Evolutionary conservation across 2,113 vertebrate species (phyloP).

Genomic region (Salvator merianae): DNA sequence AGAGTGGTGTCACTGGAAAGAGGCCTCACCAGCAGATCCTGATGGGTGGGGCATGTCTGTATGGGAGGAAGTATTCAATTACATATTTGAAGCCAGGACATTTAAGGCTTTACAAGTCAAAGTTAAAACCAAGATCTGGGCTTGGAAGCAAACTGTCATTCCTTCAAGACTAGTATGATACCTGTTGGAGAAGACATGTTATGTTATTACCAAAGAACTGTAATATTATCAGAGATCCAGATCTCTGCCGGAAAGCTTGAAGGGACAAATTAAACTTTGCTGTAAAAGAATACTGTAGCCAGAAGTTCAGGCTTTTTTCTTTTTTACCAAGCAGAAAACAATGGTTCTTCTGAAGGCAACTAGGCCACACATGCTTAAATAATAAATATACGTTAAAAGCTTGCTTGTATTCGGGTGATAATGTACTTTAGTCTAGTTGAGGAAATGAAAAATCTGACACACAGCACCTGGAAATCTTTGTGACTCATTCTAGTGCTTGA

Average conservation of each 20-base stretch:
- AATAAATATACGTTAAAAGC: constrained; percentile 58
- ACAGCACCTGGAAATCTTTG: constrained; percentile 70
- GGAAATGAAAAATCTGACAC: constrained; percentile 70
- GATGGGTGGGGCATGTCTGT: no score
- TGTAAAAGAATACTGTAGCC: constrained; percentile 9
- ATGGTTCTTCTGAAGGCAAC: constrained; percentile 13
- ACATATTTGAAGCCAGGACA: no score
- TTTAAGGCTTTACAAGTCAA: no score
- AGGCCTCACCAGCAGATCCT: no score
- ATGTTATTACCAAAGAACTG: no score
- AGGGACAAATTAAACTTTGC: neutral
- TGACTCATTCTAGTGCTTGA: constrained; percentile 59
- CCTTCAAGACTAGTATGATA: no score
- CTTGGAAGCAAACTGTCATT: no score
- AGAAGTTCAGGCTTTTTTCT: constrained; percentile 11
- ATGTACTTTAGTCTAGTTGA: constrained; percentile 58
- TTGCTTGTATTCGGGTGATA: constrained; percentile 63
- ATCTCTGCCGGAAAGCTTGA: neutral
- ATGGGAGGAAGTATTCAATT: no score
- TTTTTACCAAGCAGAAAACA: constrained; percentile 3
- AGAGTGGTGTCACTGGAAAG: no score
- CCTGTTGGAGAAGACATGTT: no score
- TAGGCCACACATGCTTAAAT: constrained; percentile 56
- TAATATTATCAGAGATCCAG: no score
- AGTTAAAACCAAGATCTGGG: no score